A percentile compares a stretch with the other conserved stretches of the same genome.
phyloP scores from a whole-genome alignment of 1,140 invertebrate species.

The Eupristina koningsbergeri region DNA sequence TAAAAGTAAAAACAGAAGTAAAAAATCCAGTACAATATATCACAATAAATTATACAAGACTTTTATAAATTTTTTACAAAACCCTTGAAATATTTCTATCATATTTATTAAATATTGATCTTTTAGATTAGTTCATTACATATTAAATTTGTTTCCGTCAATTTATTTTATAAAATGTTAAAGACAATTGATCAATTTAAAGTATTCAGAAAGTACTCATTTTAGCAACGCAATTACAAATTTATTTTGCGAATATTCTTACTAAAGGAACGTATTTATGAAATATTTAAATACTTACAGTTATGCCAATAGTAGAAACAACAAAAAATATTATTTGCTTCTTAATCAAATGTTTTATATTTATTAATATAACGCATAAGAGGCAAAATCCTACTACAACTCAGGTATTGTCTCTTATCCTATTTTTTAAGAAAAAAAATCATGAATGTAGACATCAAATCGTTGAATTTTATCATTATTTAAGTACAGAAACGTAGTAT shows the following conservation, averaged over 20 bases:
- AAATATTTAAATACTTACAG: not conserved
- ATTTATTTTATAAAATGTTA: not conserved
- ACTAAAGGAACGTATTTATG: not conserved
- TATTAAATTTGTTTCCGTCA: not conserved
- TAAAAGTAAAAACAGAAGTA: too few species aligned
- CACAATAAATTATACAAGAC: too few species aligned
- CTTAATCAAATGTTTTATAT: conserved; percentile 2
- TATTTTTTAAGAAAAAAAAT: conserved; percentile 2
- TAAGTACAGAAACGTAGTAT: not conserved
- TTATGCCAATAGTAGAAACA: not conserved
- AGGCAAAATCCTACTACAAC: not conserved
- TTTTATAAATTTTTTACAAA: too few species aligned
- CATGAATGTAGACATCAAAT: conserved; percentile 14
- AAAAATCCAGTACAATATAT: too few species aligned
- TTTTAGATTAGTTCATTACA: not conserved
- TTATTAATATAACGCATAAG: conserved; percentile 2
- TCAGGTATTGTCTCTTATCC: not conserved
- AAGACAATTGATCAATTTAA: not conserved
- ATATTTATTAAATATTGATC: too few species aligned
- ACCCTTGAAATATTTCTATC: too few species aligned
- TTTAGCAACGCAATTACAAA: not conserved
- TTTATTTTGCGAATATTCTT: not conserved
- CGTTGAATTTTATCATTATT: conserved; percentile 36
- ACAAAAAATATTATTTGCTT: conserved; percentile 4
- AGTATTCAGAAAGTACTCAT: conserved; percentile 24